phyloP scores from a whole-genome alignment of 2,113 vertebrate genomes.

The Ovis canadensis region DNA sequence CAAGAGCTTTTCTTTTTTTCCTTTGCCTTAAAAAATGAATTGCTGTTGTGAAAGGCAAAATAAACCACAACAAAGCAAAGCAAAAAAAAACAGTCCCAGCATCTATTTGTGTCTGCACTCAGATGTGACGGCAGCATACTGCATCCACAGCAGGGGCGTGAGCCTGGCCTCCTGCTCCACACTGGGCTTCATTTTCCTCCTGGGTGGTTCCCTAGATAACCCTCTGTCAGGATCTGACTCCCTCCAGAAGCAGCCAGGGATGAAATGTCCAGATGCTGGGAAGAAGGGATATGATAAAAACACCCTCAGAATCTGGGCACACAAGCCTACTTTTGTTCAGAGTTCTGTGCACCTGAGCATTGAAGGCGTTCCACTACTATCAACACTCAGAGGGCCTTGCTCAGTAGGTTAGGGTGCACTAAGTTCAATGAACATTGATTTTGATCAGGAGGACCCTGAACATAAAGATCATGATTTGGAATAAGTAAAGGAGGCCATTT shows the following conservation, averaged over 20 bases:
- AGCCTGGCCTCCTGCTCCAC: constrained; percentile 40
- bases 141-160: constrained; percentile 56
- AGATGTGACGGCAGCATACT: constrained; percentile 62
- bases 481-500: neutral
- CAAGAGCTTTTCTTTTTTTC: neutral
- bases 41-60: constrained; percentile 36
- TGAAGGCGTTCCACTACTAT: neutral
- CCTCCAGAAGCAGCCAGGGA: constrained; percentile 62
- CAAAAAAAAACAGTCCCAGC: neutral
- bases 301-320: neutral
- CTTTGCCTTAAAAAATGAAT: constrained; percentile 45
- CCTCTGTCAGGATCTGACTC: constrained; percentile 49
- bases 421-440: neutral
- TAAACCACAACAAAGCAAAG: constrained; percentile 51
- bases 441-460: neutral
- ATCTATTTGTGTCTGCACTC: constrained; percentile 65
- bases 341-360: neutral
- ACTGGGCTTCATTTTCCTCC: constrained; percentile 66
- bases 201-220: constrained; percentile 65
- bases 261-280: constrained; percentile 69
- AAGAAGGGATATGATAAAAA: neutral
- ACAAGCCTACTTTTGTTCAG: neutral
- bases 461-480: neutral
- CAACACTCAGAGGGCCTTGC: neutral
- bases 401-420: neutral